Percentiles rank a stretch among this genome's conserved stretches.
Conservation (phyloP, 1,140 invertebrate genomes). For the Drosophila neocordata region DNA sequence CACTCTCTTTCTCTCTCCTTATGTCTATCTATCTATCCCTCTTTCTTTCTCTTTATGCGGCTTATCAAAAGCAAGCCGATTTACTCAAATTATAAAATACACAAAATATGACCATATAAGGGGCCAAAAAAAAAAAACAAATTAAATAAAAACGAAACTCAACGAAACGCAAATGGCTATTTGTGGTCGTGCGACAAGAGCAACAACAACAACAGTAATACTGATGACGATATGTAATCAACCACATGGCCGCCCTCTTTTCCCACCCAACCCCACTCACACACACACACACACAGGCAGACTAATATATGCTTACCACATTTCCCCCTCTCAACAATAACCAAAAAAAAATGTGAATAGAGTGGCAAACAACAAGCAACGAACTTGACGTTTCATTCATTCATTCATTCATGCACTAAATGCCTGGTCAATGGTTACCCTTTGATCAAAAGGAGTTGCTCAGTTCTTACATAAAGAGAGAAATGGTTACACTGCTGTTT, state of each 20-base stretch:
- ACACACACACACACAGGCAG: slow-evolving; percentile 4
- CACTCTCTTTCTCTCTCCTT: slow-evolving; percentile 4
- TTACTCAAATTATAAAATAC: slow-evolving; percentile 34
- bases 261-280: slow-evolving; percentile 32
- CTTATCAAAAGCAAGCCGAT: slow-evolving; percentile 49
- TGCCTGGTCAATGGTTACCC: slow-evolving; percentile 13
- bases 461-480: background rate
- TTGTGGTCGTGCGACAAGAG: slow-evolving; percentile 29
- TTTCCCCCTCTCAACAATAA: slow-evolving; percentile 15
- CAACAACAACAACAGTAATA: slow-evolving; percentile 43
- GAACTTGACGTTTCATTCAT: slow-evolving; percentile 21
- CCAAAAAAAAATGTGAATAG: slow-evolving; percentile 23
- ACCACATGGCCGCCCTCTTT: slow-evolving; percentile 42
- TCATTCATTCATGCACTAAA: slow-evolving; percentile 45
- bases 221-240: slow-evolving; percentile 54
- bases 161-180: slow-evolving; percentile 60
- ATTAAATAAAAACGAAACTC: slow-evolving; percentile 11
- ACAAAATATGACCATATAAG: slow-evolving; percentile 69
- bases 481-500: no score
- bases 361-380: slow-evolving; percentile 4
- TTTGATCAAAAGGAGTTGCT: background rate
- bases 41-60: background rate
- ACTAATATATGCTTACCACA: slow-evolving; percentile 19
- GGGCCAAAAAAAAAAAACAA: slow-evolving; percentile 24
- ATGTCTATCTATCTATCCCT: background rate